Evolutionary conservation across 2,113 vertebrate species (phyloP), one percentile per base, ranked within the genome.

Genomic region (Potamarius usumacintae): DNA sequence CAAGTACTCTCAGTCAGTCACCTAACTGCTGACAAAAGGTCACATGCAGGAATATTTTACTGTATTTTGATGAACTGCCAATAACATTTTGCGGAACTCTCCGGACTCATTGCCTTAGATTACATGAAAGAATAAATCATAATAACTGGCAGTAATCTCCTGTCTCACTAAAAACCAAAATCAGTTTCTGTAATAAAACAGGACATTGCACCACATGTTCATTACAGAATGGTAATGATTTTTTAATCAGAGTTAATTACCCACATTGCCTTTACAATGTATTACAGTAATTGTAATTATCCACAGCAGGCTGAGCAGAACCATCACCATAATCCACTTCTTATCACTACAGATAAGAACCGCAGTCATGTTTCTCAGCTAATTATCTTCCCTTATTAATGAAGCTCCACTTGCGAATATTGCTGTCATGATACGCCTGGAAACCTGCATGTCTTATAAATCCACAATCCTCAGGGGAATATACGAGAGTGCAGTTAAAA

Each of bases 181-280:
- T 90, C 91, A 88, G 87, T 84, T 86, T 91, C 14, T 91, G 89
- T 85, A 90, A 86, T 92, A 92, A 93, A 92, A 91, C 89, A 89
- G 89, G 81, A 85, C 58, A 65, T 79, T 87, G 92, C 91, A 92
- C 92, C 92, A 89, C 90, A 89, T 91, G 91, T 92, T 94, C 91
- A 94, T 94, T 94, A 93, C 90, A 93, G 89, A 91, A 88, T 80
- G 89, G 94, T 94, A 94, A 95, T 93, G 93, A 94, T 93, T 94
- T 95, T 93, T 93, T 93, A 90, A 94, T 95, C 93, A 88, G 86
- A 92, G 89, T 92, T 87, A 77, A 77, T 77, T 77, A 93, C 77
- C 86, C 88, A 88, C 90, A 82, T 93, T 93, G 90, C 85, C 88
- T 87, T 89, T 83, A 89, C 81, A 86, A 82, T 84, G 85, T 77